Conservation (phyloP, 2,888 invertebrate species). For the Drosophila hamatofila region DNA sequence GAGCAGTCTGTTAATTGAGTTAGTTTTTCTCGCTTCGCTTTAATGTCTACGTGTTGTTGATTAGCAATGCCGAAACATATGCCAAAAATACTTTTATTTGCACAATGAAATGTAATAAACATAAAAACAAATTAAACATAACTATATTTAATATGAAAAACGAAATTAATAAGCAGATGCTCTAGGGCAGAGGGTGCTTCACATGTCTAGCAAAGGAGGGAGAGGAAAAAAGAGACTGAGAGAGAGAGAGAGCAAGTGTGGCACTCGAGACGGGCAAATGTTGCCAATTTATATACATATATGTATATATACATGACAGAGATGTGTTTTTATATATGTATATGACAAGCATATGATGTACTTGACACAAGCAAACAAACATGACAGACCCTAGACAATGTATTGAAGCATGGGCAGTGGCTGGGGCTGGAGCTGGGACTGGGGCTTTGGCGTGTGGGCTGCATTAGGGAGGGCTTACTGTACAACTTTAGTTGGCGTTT, state of each 20-base stretch:
- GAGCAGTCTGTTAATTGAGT: conserved; percentile 71
- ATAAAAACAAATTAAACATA: conserved; percentile 22
- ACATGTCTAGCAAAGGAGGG: background rate
- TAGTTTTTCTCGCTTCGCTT: conserved; percentile 45
- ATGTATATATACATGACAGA: conserved; percentile 5
- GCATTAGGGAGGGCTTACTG: background rate
- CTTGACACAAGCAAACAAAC: conserved; percentile 71
- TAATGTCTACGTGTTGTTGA: conserved; percentile 56
- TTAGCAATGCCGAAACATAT: conserved; percentile 41
- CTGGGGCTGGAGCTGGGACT: background rate
- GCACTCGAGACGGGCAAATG: conserved; percentile 50
- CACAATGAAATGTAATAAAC: conserved; percentile 61
- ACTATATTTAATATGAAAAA: conserved; percentile 20
- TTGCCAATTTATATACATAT: conserved; percentile 51
- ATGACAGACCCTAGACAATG: conserved; percentile 63
- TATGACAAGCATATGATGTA: conserved; percentile 56
- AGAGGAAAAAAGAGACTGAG: background rate
- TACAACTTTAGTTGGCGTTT: conserved; percentile 19
- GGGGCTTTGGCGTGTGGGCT: background rate
- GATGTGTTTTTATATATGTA: conserved; percentile 15
- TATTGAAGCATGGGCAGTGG: conserved; percentile 10
- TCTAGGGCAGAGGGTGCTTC: background rate
- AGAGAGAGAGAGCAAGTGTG: background rate
- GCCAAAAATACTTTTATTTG: conserved; percentile 29
- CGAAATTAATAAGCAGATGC: conserved; percentile 12